Base-by-base conservation (phyloP, 1,140 invertebrate genomes). In the Drosophila lacteicornis region DNA sequence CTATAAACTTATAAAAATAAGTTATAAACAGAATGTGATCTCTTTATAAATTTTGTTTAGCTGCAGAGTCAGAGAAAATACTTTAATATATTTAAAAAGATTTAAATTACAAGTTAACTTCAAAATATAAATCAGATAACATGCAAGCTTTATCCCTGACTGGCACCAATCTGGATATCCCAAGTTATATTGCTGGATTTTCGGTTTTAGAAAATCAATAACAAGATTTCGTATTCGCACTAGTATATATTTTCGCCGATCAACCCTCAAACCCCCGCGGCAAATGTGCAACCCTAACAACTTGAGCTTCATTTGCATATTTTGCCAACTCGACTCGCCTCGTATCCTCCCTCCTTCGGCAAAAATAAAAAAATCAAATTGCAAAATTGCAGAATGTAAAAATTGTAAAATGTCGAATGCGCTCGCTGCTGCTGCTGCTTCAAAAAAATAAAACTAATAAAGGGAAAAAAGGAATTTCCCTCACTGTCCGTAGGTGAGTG, bases 241-340 rank as follows among this genome's bases (percentile, higher is more conserved):
- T 38, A 13, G 19, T 51, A 51, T 30, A 51, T 53, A 38, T 53
- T 36, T 56, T 40, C 36, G 78, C 66, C 67, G 80, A 87, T 86
- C 82, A 87, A 82, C 83, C 83, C 83, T 80, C 83, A 70, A 73
- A 59, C 51, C 61, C 60, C 51, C 62, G 9, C 36, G 38, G 43
- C 60, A 22, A 40, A 43, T 40, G 55, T 65, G 67, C 77, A 84
- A 80, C 71, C 73, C 80, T 88, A 65, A 80, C 80, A 90, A 90
- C 80, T 90, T 88, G 74, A 88, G 82, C 80, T 84, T 88, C 80
- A 88, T 88, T 88, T 88, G 84, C 84, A 88, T 88, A 88, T 87
- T 88, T 77, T 84, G 76, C 75, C 53, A 87, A 55, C 75, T 69
- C 69, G 68, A 53, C 56, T 76, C 42, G 53, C 53, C 40, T 57